These are phyloP conservation scores for Echeneis naucrates DNA, from an alignment of 2,797 vertebrate species.

Conservation along the genomic window DNA sequence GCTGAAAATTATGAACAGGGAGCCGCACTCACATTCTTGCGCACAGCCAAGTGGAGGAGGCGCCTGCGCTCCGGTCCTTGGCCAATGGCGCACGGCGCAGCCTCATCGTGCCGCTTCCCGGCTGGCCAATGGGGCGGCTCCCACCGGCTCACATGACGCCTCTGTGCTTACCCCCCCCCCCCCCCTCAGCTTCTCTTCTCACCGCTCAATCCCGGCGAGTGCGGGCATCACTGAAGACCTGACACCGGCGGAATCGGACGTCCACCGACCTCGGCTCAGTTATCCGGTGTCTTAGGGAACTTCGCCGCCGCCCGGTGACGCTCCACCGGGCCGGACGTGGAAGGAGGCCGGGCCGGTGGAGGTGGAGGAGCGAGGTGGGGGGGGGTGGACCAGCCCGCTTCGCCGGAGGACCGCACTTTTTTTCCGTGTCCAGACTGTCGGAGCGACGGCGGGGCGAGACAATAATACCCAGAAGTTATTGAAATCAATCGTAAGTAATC, in stretches of 20 bases:
- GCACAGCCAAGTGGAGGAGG: constrained; percentile 85
- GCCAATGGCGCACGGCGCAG: constrained; percentile 88
- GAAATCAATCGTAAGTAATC: constrained; percentile 78
- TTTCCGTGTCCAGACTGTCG: constrained; percentile 46
- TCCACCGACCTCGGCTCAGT: constrained; percentile 37
- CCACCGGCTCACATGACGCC: constrained; percentile 87
- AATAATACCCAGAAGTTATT: constrained; percentile 77
- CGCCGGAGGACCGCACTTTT: constrained; percentile 63
- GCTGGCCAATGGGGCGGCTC: constrained; percentile 84
- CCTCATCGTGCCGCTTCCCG: constrained; percentile 80
- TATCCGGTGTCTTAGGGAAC: constrained; percentile 47
- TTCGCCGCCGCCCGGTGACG: constrained; percentile 36
- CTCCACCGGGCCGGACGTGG: too few species aligned
- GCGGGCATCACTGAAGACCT: constrained; percentile 90
- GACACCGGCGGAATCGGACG: constrained; percentile 85
- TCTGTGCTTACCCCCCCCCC: constrained; percentile 84
- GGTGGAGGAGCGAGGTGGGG: too few species aligned
- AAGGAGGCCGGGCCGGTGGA: too few species aligned
- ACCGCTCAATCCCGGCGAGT: constrained; percentile 84
- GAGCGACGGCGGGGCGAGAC: constrained; percentile 64
- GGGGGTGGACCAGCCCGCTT: constrained; percentile 27
- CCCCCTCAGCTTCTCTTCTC: too few species aligned
- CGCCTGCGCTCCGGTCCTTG: constrained; percentile 81
- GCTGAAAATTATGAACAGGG: constrained; percentile 76
- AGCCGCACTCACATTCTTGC: constrained; percentile 88